phyloP scores from a whole-genome alignment of 2,113 vertebrate species.

The Myotis brandtii region DNA sequence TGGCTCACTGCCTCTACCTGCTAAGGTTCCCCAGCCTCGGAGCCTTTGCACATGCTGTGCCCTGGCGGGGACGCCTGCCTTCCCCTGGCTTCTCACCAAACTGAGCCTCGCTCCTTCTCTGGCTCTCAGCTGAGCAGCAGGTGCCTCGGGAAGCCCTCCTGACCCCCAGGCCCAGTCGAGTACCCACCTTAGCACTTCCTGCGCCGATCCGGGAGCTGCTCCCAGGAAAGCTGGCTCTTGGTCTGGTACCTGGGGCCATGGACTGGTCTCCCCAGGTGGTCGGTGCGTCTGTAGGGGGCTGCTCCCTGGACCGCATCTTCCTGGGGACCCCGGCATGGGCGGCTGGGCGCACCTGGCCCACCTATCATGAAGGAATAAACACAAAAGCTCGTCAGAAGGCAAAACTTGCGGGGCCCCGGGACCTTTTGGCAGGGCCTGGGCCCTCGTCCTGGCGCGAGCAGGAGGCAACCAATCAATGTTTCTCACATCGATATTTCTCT shows the following conservation, averaged over 20 bases:
- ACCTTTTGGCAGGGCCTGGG: too few species aligned
- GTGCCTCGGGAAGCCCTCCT: not conserved
- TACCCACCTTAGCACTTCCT: not conserved
- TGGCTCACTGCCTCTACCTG: rapidly evolving
- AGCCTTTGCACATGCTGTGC: not conserved
- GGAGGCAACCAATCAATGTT: too few species aligned
- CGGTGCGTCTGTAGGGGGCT: not conserved
- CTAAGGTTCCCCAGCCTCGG: not conserved
- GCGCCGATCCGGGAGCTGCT: not conserved
- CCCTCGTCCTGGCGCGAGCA: too few species aligned
- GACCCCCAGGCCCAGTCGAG: not conserved
- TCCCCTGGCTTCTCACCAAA: not conserved
- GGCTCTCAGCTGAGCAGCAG: not conserved
- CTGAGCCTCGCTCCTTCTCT: rapidly evolving
- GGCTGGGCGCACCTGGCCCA: not conserved
- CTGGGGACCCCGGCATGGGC: not conserved
- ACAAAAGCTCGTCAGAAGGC: not conserved
- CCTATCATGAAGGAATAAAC: not conserved
- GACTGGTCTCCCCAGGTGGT: not conserved
- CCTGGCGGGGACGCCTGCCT: not conserved
- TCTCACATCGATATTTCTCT: too few species aligned
- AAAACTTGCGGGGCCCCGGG: not conserved
- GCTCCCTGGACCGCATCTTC: not conserved
- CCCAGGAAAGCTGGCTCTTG: not conserved
- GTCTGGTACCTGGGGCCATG: rapidly evolving